Conservation (phyloP, 2,797 vertebrate species). For the Huso huso region DNA sequence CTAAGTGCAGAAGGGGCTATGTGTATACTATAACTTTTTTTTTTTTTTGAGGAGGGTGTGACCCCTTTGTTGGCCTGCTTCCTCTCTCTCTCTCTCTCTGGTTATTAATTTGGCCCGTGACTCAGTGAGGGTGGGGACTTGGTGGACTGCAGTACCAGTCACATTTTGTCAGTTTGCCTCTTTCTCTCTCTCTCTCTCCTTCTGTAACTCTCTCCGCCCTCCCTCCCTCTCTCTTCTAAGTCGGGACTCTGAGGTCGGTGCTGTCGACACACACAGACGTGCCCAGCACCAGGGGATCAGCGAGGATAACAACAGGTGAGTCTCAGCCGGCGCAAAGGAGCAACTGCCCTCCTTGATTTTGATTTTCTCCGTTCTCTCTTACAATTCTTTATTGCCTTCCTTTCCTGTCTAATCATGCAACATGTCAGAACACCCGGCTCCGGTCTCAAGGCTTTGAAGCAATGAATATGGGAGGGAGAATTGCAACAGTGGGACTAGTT, state of each 20-base stretch:
- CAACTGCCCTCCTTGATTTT: too few relatives aligned
- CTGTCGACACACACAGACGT: conserved; percentile 13
- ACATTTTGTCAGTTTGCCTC: conserved; percentile 53
- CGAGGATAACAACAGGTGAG: conserved; percentile 24
- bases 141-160: conserved; percentile 68
- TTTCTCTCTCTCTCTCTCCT: conserved; percentile 25
- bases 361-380: not conserved
- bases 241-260: conserved; percentile 19
- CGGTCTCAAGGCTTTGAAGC: too few relatives aligned
- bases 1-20: conserved; percentile 56
- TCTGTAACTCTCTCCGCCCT: conserved; percentile 11
- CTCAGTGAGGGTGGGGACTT: conserved; percentile 63
- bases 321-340: conserved; percentile 5
- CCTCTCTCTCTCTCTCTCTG: conserved; percentile 30
- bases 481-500: too few relatives aligned
- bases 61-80: conserved; percentile 20
- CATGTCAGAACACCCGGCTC: too few relatives aligned
- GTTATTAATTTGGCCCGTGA: conserved; percentile 65
- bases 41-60: conserved; percentile 33
- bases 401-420: too few relatives aligned
- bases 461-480: too few relatives aligned
- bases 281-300: conserved; percentile 23
- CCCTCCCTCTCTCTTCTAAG: conserved; percentile 19
- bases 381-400: too few relatives aligned
- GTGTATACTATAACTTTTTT: conserved; percentile 25